Base-by-base conservation (phyloP, 2,888 invertebrate genomes). In the Antheraea assamensis region DNA sequence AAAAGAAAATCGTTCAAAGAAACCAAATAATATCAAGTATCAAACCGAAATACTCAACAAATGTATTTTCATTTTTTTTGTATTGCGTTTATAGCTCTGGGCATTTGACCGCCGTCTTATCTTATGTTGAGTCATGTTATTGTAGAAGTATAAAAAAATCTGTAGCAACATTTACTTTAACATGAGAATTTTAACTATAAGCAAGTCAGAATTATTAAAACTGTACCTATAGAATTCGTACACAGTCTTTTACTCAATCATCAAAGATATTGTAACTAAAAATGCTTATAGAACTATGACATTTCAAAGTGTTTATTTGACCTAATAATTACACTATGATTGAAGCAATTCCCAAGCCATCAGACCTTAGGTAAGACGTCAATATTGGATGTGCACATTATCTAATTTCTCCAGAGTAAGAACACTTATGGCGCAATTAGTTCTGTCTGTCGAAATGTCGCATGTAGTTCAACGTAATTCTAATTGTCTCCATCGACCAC, bases 311-410 rank as follows among this genome's bases (percentile, higher is more conserved):
- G 24, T 55, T 31, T 55, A 30, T 71, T 15, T 58, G 55, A 71
- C 31, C 71, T 35, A 75, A 72, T 79, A 78, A 82, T 82, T 78
- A 76, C 75, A 71, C 74, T 66, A 76, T 74, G 71, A 76, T 77
- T 77, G 74, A 74, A 68, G 75, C 78, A 76, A 76, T 76, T 77
- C 82, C 77, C 80, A 71, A 30, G 78, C 73, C 71, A 72, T 76
- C 27, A 27, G 35, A 21, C 24, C 47, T n/a, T 10, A 47, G 70
- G 79, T 82, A 82, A 80, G 71, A 72, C 76, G 84, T 88, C 88
- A 88, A 88, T 90, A 89, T 82, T 86, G 82, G 79, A 84, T 83
- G 78, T 81, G 79, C 83, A 81, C 86, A 89, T 90, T 87, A 87
- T 85, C 80, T 86, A 81, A 91, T 89, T 89, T 88, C 90, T 88